These are phyloP conservation scores for Diploptera punctata DNA, from an alignment of 2,888 invertebrate species.

Conservation along the genomic window DNA sequence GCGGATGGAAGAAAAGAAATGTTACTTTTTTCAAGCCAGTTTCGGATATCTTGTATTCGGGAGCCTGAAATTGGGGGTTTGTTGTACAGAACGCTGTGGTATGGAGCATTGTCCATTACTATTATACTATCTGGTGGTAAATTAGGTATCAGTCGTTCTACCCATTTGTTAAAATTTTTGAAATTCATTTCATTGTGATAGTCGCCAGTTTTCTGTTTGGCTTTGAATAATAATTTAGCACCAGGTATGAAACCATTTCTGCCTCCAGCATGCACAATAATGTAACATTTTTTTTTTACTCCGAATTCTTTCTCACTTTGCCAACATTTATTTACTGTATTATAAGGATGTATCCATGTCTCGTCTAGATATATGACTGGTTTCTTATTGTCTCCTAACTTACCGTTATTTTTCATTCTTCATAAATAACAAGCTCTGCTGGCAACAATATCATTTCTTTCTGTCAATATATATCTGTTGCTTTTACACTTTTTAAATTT, in stretches of 20 bases:
- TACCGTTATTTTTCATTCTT: not conserved
- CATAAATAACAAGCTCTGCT: no score
- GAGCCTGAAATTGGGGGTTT: not conserved
- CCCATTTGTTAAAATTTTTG: not conserved
- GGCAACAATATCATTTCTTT: no score
- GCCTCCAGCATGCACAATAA: not conserved
- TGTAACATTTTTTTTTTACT: not conserved
- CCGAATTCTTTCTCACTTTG: not conserved
- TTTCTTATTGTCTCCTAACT: not conserved
- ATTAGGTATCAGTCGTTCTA: not conserved
- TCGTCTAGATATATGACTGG: not conserved
- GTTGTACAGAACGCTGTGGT: not conserved
- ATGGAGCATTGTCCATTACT: not conserved
- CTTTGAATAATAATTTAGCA: not conserved
- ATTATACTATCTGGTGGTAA: not conserved
- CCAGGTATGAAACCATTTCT: not conserved
- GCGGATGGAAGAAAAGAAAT: no score
- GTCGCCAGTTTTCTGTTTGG: not conserved
- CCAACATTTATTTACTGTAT: not conserved
- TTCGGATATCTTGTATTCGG: no score
- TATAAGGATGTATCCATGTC: not conserved
- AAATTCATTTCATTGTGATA: constrained; percentile 4
- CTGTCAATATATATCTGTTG: no score
- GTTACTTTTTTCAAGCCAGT: no score
- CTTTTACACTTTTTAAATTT: no score